Percentiles rank a stretch among this genome's conserved stretches.
phyloP scores from a whole-genome alignment of 2,113 vertebrate species.

The Syngnathoides biaculeatus region DNA sequence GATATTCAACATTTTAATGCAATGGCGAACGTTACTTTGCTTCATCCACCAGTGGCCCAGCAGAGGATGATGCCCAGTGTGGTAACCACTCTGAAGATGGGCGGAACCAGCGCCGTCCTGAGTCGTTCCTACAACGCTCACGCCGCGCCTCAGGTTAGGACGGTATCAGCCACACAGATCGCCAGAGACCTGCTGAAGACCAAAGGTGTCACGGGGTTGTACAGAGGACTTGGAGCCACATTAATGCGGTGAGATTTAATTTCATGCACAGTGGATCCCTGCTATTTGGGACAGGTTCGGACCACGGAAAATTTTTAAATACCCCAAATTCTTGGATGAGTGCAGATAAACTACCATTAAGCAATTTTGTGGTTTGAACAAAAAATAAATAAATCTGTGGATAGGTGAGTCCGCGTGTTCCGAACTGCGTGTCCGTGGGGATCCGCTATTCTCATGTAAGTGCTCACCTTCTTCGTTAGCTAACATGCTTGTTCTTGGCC shows the following conservation, averaged over 20 bases:
- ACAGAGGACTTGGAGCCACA: slow-evolving; percentile 77
- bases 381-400: too few species aligned
- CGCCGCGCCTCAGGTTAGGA: slow-evolving; percentile 49
- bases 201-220: slow-evolving; percentile 75
- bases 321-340: too few species aligned
- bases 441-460: not conserved
- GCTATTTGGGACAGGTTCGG: too few species aligned
- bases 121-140: slow-evolving; percentile 70
- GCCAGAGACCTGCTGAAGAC: slow-evolving; percentile 74
- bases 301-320: not conserved
- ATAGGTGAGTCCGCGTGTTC: too few species aligned
- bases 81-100: slow-evolving; percentile 66
- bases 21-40: not conserved
- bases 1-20: not conserved
- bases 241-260: slow-evolving; percentile 68
- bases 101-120: slow-evolving; percentile 60
- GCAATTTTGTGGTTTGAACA: too few species aligned
- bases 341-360: too few species aligned
- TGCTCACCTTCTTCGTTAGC: not conserved
- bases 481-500: not conserved
- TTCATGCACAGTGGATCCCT: not conserved
- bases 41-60: slow-evolving; percentile 65
- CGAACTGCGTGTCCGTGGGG: too few species aligned
- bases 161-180: slow-evolving; percentile 74
- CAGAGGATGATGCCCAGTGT: slow-evolving; percentile 67